These are phyloP conservation scores for Ciconia boyciana DNA, from an alignment of 2,113 vertebrate genomes.

Conservation along the genomic window DNA sequence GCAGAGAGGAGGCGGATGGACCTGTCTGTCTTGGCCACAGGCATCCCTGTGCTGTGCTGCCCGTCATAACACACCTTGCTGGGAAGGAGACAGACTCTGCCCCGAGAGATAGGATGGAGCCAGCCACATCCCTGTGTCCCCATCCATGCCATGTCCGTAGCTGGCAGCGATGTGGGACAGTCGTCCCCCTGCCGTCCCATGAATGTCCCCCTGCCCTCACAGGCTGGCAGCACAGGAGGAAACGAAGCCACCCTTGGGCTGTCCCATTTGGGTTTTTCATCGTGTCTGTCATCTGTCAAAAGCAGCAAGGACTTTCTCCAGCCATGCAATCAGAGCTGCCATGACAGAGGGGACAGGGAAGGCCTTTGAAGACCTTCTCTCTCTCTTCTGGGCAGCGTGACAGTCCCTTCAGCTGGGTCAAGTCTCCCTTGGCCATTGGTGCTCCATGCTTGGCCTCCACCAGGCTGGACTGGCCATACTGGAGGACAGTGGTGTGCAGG, in stretches of 20 bases:
- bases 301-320: background rate
- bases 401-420: rapidly evolving
- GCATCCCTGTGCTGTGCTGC: background rate
- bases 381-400: background rate
- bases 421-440: background rate
- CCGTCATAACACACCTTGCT: background rate
- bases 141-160: rapidly evolving
- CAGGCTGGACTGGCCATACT: background rate
- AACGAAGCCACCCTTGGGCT: background rate
- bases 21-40: rapidly evolving
- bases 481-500: background rate
- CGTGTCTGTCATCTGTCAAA: background rate
- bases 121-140: background rate
- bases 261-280: background rate
- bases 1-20: background rate
- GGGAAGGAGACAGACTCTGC: background rate
- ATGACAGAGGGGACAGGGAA: background rate
- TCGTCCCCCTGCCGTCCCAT: background rate
- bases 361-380: background rate
- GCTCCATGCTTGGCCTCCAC: background rate
- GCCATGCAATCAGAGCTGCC: background rate
- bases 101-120: rapidly evolving
- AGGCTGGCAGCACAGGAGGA: background rate
- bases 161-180: background rate
- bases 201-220: background rate